Evolutionary conservation across 2,797 vertebrate species (phyloP), one percentile per base, ranked within the genome.

Genomic region (Pristis pectinata): DNA sequence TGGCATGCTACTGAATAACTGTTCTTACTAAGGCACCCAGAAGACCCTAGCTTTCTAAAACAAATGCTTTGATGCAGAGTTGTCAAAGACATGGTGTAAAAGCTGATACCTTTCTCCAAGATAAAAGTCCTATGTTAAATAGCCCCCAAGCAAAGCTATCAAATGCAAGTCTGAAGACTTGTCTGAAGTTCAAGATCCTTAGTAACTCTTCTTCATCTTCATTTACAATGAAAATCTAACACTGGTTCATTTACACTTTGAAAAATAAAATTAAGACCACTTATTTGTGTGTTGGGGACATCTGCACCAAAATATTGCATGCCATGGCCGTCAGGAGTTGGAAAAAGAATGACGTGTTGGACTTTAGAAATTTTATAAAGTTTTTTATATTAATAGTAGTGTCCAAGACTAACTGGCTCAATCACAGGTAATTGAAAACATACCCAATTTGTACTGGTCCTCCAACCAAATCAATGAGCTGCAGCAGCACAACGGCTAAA

Each of bases 1-100:
- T 94, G 92, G 92, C 92, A 94, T 94, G 92, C 92, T 93, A 93
- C 67, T 72, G 27, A 72, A 72, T 37, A 93, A 72, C 70, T 93
- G 37, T 93, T 74, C 70, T 72, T 74, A 49, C 92, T 94, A 76
- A 94, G 92, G 92, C 92, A 94, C 92, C 92, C 72, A 87, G 87
- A 79, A 91, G n/a, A 67, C 92, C 92, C 70, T 94, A 94, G 70
- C 8, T 76, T 74, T 74, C 72, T 94, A 49, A 72, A 93, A 93
- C 70, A 74, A 74, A 49, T 94, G 19, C 72, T 53, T 94, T 49
- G 44, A 74, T 76, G 72, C 27, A 56, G 44, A 53, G 92, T 53
- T 74, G 44, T 76, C 92, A 53, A 85, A 92, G 92, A 93, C 92
- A 74, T 27, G 15, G 80, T 56, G 92, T 56, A 94, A 94, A 94